phyloP scores from a whole-genome alignment of 2,888 invertebrate species.

The Sarcophaga subvicina region DNA sequence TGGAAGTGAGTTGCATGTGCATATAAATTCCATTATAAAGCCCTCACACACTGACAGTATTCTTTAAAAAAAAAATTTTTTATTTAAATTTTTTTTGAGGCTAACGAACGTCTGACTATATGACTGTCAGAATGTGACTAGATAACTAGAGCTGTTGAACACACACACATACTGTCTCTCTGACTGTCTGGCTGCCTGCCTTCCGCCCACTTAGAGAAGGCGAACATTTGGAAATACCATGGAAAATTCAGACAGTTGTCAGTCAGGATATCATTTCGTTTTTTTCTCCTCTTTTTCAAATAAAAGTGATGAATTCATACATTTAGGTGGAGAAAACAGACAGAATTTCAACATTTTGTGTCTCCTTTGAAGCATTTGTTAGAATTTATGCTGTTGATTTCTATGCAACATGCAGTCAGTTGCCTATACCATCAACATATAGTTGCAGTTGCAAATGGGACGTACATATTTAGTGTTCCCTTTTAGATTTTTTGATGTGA shows the following conservation, averaged over 20 bases:
- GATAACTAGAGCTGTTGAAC: constrained; percentile 4
- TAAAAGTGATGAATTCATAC: constrained; percentile 33
- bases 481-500: neutral
- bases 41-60: too few species aligned
- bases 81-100: neutral
- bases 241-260: constrained; percentile 51
- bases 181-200: neutral
- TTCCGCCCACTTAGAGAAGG: constrained; percentile 33
- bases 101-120: neutral
- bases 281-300: constrained; percentile 2
- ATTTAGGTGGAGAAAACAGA: constrained; percentile 29
- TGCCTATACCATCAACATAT: neutral
- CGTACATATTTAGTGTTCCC: constrained; percentile 23
- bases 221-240: constrained; percentile 39
- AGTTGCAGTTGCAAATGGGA: neutral
- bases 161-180: neutral
- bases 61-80: neutral
- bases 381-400: too few species aligned
- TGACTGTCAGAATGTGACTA: constrained; percentile 44
- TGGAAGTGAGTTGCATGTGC: too few species aligned
- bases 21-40: too few species aligned
- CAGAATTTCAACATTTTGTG: constrained; percentile 30
- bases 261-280: constrained; percentile 28
- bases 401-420: neutral
- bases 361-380: constrained; percentile 42